Conservation (phyloP, 2,797 vertebrate species). For the Schizopygopsis pylzovi region DNA sequence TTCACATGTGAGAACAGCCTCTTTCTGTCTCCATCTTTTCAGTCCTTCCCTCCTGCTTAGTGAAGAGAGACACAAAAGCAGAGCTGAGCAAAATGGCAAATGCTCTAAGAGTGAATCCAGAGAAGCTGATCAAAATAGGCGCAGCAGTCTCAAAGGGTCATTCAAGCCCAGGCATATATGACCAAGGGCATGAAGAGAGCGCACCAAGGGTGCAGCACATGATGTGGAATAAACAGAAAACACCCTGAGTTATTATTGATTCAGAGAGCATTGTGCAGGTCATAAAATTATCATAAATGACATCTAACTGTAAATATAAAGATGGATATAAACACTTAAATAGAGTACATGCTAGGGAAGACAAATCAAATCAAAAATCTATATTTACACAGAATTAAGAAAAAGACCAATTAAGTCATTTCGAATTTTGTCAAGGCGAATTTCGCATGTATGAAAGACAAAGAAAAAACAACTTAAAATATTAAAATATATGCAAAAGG, state of each 20-base stretch:
- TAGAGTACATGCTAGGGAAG: neutral
- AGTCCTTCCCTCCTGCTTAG: neutral
- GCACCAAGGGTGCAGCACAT: neutral
- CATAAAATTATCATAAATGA: neutral
- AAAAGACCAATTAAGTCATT: neutral
- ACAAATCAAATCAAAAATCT: neutral
- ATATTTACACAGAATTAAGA: neutral
- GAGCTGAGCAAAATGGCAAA: neutral
- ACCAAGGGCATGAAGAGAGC: conserved; percentile 25
- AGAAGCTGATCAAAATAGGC: conserved; percentile 39
- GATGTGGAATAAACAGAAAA: neutral
- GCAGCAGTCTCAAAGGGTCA: conserved; percentile 6
- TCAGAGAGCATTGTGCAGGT: neutral
- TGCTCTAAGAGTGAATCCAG: conserved; percentile 1
- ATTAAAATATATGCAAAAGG: no score
- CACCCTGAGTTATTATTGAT: neutral
- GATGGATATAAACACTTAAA: neutral
- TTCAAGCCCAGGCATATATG: conserved; percentile 32
- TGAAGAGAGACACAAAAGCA: neutral
- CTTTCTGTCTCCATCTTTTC: neutral
- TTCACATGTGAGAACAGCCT: neutral
- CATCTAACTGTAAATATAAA: neutral
- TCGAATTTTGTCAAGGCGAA: no score
- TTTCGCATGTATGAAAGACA: no score
- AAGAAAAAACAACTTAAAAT: no score